Evolutionary conservation across 1,140 invertebrate genomes (phyloP).

Genomic region (Drosophila teissieri): DNA sequence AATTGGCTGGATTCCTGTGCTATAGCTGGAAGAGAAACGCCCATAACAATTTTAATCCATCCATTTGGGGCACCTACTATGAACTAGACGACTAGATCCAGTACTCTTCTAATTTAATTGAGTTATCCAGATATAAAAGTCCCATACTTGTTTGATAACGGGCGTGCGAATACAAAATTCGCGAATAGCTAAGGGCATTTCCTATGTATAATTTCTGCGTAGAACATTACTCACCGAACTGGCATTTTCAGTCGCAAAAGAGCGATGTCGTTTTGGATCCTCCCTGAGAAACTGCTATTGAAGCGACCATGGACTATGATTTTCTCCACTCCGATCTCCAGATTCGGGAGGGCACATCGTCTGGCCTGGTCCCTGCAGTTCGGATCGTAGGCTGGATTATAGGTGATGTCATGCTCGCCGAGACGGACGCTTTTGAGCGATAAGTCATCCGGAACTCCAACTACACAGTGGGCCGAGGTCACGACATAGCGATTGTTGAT

Average conservation of each 20-base stretch:
- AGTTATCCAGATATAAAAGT: too few relatives aligned
- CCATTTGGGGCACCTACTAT: too few relatives aligned
- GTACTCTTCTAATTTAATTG: too few relatives aligned
- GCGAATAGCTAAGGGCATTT: too few relatives aligned
- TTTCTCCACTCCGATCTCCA: conserved; percentile 87
- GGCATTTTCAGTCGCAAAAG: conserved; percentile 87
- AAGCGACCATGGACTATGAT: conserved; percentile 86
- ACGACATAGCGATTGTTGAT: conserved; percentile 85
- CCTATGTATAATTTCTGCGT: too few relatives aligned
- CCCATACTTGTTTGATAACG: too few relatives aligned
- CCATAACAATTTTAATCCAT: too few relatives aligned
- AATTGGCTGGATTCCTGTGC: not conserved
- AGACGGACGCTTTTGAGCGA: conserved; percentile 70
- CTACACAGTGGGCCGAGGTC: conserved; percentile 86
- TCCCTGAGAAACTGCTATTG: rapidly evolving
- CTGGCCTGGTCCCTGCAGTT: conserved; percentile 55
- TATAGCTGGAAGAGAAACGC: not conserved
- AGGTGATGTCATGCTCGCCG: conserved; percentile 67
- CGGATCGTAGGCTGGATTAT: conserved; percentile 21
- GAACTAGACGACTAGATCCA: too few relatives aligned
- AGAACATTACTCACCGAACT: conserved; percentile 77
- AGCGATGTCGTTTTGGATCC: conserved; percentile 89
- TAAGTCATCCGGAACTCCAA: conserved; percentile 69
- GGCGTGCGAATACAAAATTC: too few relatives aligned
- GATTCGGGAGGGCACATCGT: conserved; percentile 67